Evolutionary conservation across 2,888 invertebrate genomes (phyloP).

Genomic region (Rotaria macrura): DNA sequence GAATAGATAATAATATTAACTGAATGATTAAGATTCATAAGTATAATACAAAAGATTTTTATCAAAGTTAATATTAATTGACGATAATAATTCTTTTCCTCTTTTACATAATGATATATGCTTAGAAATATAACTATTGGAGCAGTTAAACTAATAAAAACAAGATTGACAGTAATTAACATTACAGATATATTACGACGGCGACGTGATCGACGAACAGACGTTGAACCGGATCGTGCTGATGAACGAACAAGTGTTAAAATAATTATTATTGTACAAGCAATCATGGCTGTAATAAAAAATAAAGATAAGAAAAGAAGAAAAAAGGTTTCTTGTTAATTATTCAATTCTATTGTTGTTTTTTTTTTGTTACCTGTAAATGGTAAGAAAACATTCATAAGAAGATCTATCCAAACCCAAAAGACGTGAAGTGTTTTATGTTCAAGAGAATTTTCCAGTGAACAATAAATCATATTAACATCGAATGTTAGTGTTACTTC

Average conservation of each 20-base stretch:
- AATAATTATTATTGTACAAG: neutral
- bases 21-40: constrained; percentile 32
- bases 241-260: constrained; percentile 9
- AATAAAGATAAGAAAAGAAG: neutral
- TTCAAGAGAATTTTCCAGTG: constrained; percentile 10
- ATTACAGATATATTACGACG: constrained; percentile 27
- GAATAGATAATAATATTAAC: constrained; percentile 33
- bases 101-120: neutral
- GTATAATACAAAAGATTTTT: constrained; percentile 33
- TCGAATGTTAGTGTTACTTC: neutral
- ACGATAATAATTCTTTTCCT: constrained; percentile 9
- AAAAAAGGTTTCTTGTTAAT: neutral
- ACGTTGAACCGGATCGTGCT: neutral
- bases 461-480: constrained; percentile 29
- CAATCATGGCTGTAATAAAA: neutral
- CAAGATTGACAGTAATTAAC: constrained; percentile 29
- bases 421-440: neutral
- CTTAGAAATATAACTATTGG: constrained; percentile 29
- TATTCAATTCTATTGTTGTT: too few relatives aligned
- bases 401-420: constrained; percentile 25
- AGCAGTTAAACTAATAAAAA: constrained; percentile 32
- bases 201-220: constrained; percentile 7
- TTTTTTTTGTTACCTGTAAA: neutral
- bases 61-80: constrained; percentile 19
- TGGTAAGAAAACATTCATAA: constrained; percentile 32